Evolutionary conservation across 2,888 invertebrate genomes (phyloP).

Genomic region (Seira musarum): DNA sequence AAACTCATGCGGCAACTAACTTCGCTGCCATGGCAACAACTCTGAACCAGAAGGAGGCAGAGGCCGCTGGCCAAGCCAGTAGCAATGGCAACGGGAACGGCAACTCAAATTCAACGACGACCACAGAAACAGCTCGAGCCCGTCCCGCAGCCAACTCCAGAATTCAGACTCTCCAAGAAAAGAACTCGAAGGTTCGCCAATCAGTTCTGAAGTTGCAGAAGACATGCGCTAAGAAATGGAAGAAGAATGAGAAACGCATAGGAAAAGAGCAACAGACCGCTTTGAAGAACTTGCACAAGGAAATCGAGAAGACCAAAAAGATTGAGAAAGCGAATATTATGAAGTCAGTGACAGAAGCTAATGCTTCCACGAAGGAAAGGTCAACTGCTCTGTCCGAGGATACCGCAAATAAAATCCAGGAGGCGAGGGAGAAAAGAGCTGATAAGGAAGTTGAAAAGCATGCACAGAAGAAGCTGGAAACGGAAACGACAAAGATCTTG

Average conservation of each 20-base stretch:
- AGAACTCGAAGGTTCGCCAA: constrained; percentile 49
- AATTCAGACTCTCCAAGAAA: constrained; percentile 41
- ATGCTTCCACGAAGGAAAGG: constrained; percentile 55
- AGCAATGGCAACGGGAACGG: not conserved
- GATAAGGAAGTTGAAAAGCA: constrained; percentile 59
- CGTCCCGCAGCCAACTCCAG: constrained; percentile 12
- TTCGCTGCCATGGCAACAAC: constrained; percentile 50
- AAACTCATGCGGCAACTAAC: constrained; percentile 33
- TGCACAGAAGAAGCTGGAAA: constrained; percentile 55
- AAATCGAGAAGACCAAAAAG: constrained; percentile 46
- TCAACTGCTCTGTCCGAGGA: constrained; percentile 52
- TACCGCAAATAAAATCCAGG: constrained; percentile 60
- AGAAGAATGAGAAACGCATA: constrained; percentile 41
- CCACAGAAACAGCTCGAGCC: not conserved
- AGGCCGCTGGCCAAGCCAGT: not conserved
- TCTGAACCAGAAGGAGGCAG: constrained; percentile 31
- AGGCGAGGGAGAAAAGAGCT: constrained; percentile 58
- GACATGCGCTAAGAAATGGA: constrained; percentile 53
- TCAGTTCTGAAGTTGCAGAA: constrained; percentile 42
- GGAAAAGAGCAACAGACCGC: constrained; percentile 40
- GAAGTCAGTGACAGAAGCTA: constrained; percentile 52
- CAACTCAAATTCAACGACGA: not conserved
- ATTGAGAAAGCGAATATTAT: constrained; percentile 51
- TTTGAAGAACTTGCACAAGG: constrained; percentile 37
- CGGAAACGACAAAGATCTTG: constrained; percentile 42